phyloP scores from a whole-genome alignment of 2,113 vertebrate species.

The Grallaria varia region DNA sequence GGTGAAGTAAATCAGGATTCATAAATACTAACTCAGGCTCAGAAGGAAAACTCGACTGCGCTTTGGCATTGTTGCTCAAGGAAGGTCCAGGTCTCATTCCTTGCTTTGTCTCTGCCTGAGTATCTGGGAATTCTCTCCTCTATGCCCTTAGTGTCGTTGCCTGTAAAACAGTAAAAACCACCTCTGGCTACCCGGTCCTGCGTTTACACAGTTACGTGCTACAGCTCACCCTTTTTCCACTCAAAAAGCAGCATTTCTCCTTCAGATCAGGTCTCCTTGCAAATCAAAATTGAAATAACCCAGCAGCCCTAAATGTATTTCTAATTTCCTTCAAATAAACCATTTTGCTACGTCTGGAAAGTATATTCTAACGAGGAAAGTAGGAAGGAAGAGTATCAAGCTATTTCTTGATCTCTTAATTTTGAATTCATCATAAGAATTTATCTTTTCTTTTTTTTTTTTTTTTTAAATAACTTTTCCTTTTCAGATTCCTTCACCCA shows the following conservation, averaged over 20 bases:
- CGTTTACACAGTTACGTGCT: not conserved
- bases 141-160: not conserved
- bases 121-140: not conserved
- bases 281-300: conserved; percentile 48
- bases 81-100: not conserved
- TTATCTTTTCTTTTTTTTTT: not conserved
- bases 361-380: not conserved
- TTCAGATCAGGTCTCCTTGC: conserved; percentile 1
- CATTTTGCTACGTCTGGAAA: conserved; percentile 32
- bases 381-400: not conserved
- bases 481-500: not conserved
- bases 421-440: not conserved
- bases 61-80: not conserved
- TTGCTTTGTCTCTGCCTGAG: not conserved
- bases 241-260: not conserved
- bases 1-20: not conserved
- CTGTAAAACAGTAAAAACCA: not conserved
- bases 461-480: not conserved
- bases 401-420: not conserved
- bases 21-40: not conserved
- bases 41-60: not conserved
- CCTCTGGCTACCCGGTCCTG: not conserved
- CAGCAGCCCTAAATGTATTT: conserved; percentile 49
- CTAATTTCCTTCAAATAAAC: conserved; percentile 56
- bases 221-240: not conserved